phyloP scores from a whole-genome alignment of 2,113 vertebrate species.

The Dromas ardeola region DNA sequence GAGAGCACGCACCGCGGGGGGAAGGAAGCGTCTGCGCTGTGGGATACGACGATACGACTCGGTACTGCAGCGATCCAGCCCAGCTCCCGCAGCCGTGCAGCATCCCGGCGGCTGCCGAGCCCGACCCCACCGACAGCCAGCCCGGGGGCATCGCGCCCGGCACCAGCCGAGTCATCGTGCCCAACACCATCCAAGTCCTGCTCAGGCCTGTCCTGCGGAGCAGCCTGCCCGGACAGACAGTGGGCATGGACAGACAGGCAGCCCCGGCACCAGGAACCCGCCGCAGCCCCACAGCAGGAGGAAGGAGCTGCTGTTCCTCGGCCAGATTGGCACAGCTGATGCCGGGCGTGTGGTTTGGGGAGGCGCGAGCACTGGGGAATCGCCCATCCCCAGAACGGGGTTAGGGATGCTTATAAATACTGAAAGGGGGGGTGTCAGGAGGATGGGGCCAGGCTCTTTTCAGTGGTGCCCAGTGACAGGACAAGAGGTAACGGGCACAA shows the following conservation, averaged over 20 bases:
- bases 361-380: accelerated
- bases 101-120: neutral
- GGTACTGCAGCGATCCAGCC: accelerated
- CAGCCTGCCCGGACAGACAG: neutral
- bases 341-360: neutral
- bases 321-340: neutral
- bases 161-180: neutral
- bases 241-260: neutral
- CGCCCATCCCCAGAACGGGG: accelerated
- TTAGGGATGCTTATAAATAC: too few species aligned
- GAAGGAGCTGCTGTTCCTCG: neutral
- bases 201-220: neutral
- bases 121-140: neutral
- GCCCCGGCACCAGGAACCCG: neutral
- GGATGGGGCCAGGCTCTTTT: too few species aligned
- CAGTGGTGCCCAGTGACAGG: too few species aligned
- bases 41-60: accelerated
- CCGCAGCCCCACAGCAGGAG: neutral
- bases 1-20: accelerated
- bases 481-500: too few species aligned
- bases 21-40: neutral
- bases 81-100: accelerated
- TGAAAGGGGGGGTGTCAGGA: too few species aligned
- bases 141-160: accelerated
- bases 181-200: neutral